Evolutionary conservation across 1,140 invertebrate species (phyloP).

Genomic region (Calephelis nemesis): DNA sequence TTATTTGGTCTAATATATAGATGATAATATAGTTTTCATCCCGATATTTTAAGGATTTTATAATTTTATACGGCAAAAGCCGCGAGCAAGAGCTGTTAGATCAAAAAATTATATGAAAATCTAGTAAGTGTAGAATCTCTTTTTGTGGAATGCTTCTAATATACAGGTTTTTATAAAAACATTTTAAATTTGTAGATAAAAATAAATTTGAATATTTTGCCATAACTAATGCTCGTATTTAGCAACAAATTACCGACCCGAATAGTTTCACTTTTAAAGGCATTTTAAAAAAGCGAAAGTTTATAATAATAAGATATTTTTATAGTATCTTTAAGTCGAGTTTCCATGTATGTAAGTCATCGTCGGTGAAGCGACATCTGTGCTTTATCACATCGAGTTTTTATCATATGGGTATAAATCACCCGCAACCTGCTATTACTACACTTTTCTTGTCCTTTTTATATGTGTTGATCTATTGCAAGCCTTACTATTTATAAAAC

Average conservation of each 20-base stretch:
- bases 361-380: conserved; percentile 11
- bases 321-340: neutral
- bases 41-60: too few species aligned
- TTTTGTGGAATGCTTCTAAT: too few species aligned
- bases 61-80: too few species aligned
- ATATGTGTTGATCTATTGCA: neutral
- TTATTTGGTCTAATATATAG: too few species aligned
- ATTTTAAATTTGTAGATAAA: too few species aligned
- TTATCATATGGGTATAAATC: conserved; percentile 7
- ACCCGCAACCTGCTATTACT: conserved; percentile 9
- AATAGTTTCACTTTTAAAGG: conserved; percentile 8
- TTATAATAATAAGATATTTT: conserved; percentile 9
- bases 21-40: too few species aligned
- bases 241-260: neutral
- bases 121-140: too few species aligned
- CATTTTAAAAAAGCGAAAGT: conserved; percentile 17
- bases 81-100: too few species aligned
- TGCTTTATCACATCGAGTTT: conserved; percentile 10
- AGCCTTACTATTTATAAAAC: neutral
- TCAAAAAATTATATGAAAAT: too few species aligned
- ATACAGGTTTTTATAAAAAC: too few species aligned
- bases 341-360: neutral
- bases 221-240: neutral
- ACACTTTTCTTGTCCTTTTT: conserved; percentile 4
- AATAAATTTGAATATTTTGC: too few species aligned